Evolutionary conservation across 2,888 invertebrate species (phyloP).

Genomic region (Deilephila elpenor): DNA sequence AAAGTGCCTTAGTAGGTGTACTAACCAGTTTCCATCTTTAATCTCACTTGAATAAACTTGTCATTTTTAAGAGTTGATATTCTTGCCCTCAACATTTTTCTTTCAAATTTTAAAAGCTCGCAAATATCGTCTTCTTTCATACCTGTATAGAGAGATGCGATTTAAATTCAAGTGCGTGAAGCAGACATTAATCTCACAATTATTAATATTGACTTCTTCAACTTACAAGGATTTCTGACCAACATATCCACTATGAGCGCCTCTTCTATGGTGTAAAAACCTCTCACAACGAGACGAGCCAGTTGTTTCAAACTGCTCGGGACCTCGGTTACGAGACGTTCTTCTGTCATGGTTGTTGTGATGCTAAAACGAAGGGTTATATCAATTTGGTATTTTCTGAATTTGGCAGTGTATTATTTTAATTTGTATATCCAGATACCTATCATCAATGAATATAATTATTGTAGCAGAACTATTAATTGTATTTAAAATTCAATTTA

Average conservation of each 20-base stretch:
- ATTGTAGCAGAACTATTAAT: no score
- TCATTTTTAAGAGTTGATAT: conserved; percentile 95
- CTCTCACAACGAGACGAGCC: conserved; percentile 95
- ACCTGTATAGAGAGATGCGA: conserved; percentile 68
- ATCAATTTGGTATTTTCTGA: background rate
- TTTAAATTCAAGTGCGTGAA: background rate
- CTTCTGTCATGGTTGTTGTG: conserved; percentile 85
- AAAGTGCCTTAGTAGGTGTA: background rate
- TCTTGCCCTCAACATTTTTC: conserved; percentile 95
- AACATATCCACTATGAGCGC: conserved; percentile 97
- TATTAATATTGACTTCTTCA: background rate
- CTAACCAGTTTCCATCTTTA: conserved; percentile 96
- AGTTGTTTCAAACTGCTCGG: conserved; percentile 97
- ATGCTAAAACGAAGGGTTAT: conserved; percentile 7
- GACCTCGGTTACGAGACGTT: conserved; percentile 93
- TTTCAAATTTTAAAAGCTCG: conserved; percentile 96
- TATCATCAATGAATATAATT: no score
- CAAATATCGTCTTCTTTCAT: conserved; percentile 96
- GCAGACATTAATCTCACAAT: background rate
- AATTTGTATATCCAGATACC: no score
- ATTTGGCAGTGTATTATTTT: no score
- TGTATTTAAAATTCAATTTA: no score
- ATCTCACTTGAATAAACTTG: conserved; percentile 95
- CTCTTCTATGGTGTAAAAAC: conserved; percentile 97
- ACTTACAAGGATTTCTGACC: conserved; percentile 96